phyloP scores from a whole-genome alignment of 1,140 invertebrate genomes.

The Papilio machaon region DNA sequence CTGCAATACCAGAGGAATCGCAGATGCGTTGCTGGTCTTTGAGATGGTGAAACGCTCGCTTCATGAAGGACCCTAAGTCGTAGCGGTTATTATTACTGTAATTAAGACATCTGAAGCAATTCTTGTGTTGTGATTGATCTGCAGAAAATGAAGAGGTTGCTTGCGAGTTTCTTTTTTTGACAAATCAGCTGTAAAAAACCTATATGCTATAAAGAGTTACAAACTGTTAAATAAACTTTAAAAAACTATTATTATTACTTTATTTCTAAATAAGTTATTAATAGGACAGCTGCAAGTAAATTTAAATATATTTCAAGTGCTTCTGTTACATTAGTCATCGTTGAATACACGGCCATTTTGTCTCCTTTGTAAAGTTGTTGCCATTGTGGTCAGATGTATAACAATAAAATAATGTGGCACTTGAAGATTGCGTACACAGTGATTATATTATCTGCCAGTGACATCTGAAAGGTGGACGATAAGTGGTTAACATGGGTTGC shows the following conservation, averaged over 20 bases:
- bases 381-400: constrained; percentile 31
- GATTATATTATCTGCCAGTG: constrained; percentile 50
- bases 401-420: constrained; percentile 69
- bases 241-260: background rate
- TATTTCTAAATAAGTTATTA: background rate
- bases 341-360: constrained; percentile 15
- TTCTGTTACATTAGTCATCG: constrained; percentile 31
- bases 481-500: constrained; percentile 17
- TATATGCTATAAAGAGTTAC: no score
- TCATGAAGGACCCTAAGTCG: no score
- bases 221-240: no score
- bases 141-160: no score
- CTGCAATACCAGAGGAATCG: no score
- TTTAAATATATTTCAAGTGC: constrained; percentile 8
- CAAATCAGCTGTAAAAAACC: no score
- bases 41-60: no score
- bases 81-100: no score
- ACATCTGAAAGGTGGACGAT: constrained; percentile 39
- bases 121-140: no score
- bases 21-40: no score
- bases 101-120: no score
- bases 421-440: constrained; percentile 47
- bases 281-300: constrained; percentile 10
- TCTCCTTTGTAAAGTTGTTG: background rate
- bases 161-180: no score